Evolutionary conservation across 2,888 invertebrate genomes (phyloP).

Genomic region (Diloba caeruleocephala): DNA sequence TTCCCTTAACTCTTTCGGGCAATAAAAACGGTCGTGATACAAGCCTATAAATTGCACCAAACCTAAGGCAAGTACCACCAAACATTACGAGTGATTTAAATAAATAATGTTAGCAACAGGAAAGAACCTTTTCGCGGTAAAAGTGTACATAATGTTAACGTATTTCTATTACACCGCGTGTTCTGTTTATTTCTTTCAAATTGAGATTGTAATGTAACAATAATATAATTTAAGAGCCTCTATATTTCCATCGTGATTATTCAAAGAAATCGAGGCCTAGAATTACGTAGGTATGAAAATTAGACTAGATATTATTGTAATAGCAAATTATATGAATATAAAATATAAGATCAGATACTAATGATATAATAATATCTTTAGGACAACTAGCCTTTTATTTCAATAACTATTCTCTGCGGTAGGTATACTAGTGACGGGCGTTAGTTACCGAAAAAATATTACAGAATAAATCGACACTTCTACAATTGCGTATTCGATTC

Average conservation of each 20-base stretch:
- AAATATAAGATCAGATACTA: no score
- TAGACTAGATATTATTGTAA: no score
- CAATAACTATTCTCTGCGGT: no score
- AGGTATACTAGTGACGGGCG: no score
- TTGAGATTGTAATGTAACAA: constrained; percentile 8
- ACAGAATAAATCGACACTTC: no score
- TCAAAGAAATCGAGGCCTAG: no score
- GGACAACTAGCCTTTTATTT: no score
- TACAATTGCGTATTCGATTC: no score
- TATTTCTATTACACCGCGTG: constrained; percentile 24
- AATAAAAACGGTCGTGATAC: constrained; percentile 20
- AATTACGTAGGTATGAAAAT: no score
- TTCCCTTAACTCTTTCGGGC: constrained; percentile 21
- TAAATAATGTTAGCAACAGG: constrained; percentile 40
- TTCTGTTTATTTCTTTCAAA: constrained; percentile 17
- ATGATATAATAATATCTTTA: no score
- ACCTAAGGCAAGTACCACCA: constrained; percentile 33
- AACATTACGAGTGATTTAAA: constrained; percentile 45
- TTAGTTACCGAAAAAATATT: no score
- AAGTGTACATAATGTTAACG: constrained; percentile 28
- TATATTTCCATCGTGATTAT: not conserved
- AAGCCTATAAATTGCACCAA: constrained; percentile 36
- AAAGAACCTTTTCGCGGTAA: constrained; percentile 30
- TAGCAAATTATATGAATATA: no score
- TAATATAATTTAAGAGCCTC: not conserved